Conservation (phyloP, 2,888 invertebrate species). For the Drosophila pseudotalamancana region DNA sequence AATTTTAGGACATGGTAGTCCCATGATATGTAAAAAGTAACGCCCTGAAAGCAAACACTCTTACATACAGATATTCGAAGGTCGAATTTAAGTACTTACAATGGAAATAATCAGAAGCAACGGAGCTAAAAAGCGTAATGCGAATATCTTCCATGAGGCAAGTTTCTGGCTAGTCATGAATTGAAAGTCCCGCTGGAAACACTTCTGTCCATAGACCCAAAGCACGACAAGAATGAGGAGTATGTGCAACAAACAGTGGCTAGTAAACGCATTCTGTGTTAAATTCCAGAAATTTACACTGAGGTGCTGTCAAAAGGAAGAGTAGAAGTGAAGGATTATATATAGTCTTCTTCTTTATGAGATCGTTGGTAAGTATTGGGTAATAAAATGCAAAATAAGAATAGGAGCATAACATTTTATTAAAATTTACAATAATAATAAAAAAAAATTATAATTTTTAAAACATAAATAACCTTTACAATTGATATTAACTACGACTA, state of each 20-base stretch:
- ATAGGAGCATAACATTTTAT: no score
- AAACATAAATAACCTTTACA: no score
- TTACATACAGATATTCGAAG: no score
- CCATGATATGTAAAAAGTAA: conserved; percentile 17
- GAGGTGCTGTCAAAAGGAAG: conserved; percentile 60
- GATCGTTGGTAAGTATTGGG: no score
- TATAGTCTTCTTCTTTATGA: no score
- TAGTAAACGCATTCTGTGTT: conserved; percentile 54
- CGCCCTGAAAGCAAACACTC: conserved; percentile 48
- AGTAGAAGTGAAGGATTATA: no score
- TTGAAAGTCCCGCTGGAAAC: conserved; percentile 88
- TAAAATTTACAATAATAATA: no score
- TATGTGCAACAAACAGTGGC: conserved; percentile 81
- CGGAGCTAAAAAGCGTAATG: conserved; percentile 80
- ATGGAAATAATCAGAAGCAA: conserved; percentile 59
- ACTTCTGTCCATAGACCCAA: conserved; percentile 91
- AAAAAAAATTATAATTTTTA: no score
- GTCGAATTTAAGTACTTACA: conserved; percentile 44
- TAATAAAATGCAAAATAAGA: no score
- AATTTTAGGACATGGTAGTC: conserved; percentile 19
- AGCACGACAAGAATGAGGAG: conserved; percentile 92
- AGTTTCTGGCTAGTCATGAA: conserved; percentile 90
- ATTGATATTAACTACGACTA: no score
- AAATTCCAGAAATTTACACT: conserved; percentile 56
- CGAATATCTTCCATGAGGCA: conserved; percentile 82